These are phyloP conservation scores for Habropoda laboriosa DNA, from an alignment of 1,140 invertebrate genomes.

Conservation along the genomic window DNA sequence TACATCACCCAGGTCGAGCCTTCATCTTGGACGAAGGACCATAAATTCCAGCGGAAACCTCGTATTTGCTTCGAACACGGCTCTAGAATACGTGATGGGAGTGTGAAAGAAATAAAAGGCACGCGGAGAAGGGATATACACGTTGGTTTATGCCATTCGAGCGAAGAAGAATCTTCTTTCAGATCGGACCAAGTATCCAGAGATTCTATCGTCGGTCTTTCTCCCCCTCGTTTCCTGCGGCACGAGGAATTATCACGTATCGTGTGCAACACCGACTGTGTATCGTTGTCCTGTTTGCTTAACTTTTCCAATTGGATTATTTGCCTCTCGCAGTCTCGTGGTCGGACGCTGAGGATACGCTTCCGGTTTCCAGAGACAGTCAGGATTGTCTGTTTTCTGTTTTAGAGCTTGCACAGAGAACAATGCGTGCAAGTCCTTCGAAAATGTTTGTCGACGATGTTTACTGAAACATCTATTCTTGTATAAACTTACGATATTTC, in stretches of 20 bases:
- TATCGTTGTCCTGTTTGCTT: neutral
- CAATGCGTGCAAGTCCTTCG: too few relatives aligned
- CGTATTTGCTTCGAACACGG: neutral
- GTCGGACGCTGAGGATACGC: neutral
- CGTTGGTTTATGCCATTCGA: neutral
- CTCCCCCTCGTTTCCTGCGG: too few relatives aligned
- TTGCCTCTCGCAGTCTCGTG: neutral
- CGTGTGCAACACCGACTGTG: neutral
- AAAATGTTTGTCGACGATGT: too few relatives aligned
- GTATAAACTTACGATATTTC: too few relatives aligned
- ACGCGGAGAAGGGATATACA: neutral
- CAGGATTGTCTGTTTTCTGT: neutral
- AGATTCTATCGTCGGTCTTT: neutral
- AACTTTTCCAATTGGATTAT: conserved; percentile 51
- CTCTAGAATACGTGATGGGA: neutral
- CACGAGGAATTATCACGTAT: conserved; percentile 20
- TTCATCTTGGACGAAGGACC: too few relatives aligned
- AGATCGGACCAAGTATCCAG: neutral
- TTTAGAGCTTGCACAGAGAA: neutral
- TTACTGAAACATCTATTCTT: too few relatives aligned
- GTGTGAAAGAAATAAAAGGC: neutral
- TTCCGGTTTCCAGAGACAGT: neutral
- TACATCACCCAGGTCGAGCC: too few relatives aligned
- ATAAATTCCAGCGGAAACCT: neutral
- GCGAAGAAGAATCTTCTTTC: neutral